A percentile compares a stretch with the other conserved stretches of the same genome.
These are phyloP conservation scores for Cepphus grylle DNA, from an alignment of 2,113 vertebrate genomes.

Conservation along the genomic window DNA sequence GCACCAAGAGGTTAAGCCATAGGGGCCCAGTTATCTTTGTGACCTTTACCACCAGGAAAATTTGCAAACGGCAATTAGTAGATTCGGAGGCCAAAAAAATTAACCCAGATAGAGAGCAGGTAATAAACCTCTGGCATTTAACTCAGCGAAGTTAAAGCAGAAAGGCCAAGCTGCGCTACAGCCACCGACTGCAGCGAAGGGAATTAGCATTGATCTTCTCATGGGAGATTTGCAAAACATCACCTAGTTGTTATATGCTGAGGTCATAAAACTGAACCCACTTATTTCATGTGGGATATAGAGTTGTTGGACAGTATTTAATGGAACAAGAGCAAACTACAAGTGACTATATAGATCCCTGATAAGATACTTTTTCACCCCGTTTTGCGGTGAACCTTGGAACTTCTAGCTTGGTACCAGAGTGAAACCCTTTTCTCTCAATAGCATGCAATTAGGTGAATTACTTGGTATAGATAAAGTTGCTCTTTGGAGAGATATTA, in stretches of 20 bases:
- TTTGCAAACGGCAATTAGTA: not conserved
- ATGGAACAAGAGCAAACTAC: conserved; percentile 13
- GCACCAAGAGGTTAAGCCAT: not conserved
- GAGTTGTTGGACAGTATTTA: not conserved
- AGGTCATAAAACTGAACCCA: not conserved
- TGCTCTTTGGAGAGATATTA: not conserved
- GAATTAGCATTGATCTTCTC: not conserved
- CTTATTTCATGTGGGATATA: not conserved
- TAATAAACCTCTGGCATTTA: conserved; percentile 18
- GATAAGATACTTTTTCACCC: conserved; percentile 45
- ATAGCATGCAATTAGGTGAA: conserved; percentile 55
- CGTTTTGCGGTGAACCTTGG: conserved; percentile 47
- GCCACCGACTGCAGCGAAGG: not conserved
- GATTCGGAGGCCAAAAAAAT: not conserved
- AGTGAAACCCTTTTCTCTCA: conserved; percentile 21
- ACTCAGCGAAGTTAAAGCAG: not conserved
- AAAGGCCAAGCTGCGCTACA: not conserved
- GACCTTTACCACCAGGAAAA: conserved; percentile 42
- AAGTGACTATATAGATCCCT: not conserved
- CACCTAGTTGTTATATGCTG: not conserved
- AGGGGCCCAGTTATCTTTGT: not conserved
- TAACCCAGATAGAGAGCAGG: not conserved
- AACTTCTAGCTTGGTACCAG: not conserved
- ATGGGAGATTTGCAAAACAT: not conserved
- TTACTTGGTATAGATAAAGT: conserved; percentile 45